Percentiles rank a stretch among this genome's conserved stretches.
phyloP scores from a whole-genome alignment of 2,888 invertebrate genomes.

The Julus scandinavius region DNA sequence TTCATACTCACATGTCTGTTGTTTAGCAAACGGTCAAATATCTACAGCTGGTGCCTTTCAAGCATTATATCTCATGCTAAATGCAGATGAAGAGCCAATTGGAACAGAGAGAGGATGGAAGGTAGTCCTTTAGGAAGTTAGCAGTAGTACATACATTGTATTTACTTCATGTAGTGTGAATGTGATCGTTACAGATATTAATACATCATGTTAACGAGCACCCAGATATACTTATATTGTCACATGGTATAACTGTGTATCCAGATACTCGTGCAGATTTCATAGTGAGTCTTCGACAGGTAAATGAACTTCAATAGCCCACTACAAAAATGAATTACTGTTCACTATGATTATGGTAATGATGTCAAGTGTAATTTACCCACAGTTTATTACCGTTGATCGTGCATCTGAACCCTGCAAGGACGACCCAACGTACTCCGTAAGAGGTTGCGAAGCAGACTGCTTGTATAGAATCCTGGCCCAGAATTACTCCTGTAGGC shows the following conservation, averaged over 20 bases:
- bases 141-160: neutral
- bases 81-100: constrained; percentile 44
- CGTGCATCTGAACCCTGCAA: constrained; percentile 29
- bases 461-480: constrained; percentile 32
- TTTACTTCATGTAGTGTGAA: neutral
- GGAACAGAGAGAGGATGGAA: constrained; percentile 48
- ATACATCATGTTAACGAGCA: constrained; percentile 48
- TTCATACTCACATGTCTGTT: neutral
- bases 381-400: constrained; percentile 44
- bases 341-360: neutral
- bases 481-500: constrained; percentile 40
- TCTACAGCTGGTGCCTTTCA: constrained; percentile 48
- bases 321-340: neutral
- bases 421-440: neutral
- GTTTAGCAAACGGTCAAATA: constrained; percentile 11
- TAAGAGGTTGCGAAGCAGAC: constrained; percentile 22
- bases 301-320: neutral
- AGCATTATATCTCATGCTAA: constrained; percentile 38
- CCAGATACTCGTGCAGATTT: constrained; percentile 51
- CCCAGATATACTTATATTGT: constrained; percentile 37
- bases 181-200: neutral
- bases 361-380: neutral
- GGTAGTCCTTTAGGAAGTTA: neutral
- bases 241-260: constrained; percentile 29
- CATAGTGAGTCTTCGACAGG: constrained; percentile 5